Conservation (phyloP, 1,140 invertebrate genomes). For the Bombus breviceps region DNA sequence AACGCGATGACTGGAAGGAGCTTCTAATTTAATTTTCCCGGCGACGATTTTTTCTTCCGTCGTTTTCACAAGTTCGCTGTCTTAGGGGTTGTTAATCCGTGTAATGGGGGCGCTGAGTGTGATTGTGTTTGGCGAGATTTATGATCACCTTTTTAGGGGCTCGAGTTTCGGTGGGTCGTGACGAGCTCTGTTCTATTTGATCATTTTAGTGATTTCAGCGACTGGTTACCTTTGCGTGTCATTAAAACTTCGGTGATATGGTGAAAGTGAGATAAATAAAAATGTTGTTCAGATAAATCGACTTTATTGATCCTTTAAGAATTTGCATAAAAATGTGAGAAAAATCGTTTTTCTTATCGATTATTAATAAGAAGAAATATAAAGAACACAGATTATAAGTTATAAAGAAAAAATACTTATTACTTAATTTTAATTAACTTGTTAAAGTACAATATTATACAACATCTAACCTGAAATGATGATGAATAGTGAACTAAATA, state of each 20-base stretch:
- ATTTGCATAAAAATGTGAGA: neutral
- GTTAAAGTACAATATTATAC: too few species aligned
- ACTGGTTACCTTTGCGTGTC: neutral
- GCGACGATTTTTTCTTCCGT: conserved; percentile 17
- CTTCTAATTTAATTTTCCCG: conserved; percentile 19
- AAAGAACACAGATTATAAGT: too few species aligned
- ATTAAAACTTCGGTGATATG: neutral
- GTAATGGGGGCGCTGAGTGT: too few species aligned
- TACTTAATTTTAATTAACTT: too few species aligned
- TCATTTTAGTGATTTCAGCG: neutral
- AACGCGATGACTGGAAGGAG: neutral
- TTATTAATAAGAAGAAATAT: too few species aligned
- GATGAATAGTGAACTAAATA: too few species aligned
- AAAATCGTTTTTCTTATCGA: too few species aligned
- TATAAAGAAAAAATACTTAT: too few species aligned
- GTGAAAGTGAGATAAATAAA: neutral
- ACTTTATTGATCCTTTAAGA: neutral
- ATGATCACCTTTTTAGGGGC: neutral
- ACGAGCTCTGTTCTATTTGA: neutral
- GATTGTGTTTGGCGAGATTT: neutral
- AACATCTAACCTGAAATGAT: too few species aligned
- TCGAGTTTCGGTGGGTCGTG: neutral
- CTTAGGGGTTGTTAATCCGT: neutral
- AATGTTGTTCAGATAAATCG: neutral
- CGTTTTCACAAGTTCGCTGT: neutral